phyloP scores from a whole-genome alignment of 2,113 vertebrate species.

The Muscicapa adusta region DNA sequence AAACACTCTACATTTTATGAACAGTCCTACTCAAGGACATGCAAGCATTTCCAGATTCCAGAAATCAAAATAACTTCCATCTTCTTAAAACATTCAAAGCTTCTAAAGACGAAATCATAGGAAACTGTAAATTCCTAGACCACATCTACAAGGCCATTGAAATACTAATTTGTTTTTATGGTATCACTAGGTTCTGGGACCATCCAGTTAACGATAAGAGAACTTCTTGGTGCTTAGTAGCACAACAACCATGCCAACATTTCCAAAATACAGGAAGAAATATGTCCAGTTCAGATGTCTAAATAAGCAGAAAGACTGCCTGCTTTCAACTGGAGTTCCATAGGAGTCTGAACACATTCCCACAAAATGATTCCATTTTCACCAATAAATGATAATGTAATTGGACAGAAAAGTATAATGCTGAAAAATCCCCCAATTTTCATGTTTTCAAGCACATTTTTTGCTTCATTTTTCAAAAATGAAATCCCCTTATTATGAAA shows the following conservation, averaged over 20 bases:
- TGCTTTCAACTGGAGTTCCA: not conserved
- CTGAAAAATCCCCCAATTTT: not conserved
- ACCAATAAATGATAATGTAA: not conserved
- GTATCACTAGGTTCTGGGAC: not conserved
- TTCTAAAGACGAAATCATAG: not conserved
- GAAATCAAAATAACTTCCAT: not conserved
- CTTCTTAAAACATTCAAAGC: not conserved
- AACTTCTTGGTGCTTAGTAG: fast-evolving
- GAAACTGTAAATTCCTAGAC: not conserved
- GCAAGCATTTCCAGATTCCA: not conserved
- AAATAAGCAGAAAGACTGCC: not conserved
- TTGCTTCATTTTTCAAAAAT: not conserved
- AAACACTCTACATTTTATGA: not conserved
- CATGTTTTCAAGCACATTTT: not conserved
- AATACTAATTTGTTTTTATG: not conserved
- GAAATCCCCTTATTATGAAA: not conserved
- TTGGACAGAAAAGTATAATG: not conserved
- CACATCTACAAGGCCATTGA: not conserved
- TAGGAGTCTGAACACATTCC: not conserved
- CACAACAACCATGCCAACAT: not conserved
- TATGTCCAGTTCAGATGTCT: not conserved
- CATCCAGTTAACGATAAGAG: not conserved
- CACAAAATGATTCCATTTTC: not conserved
- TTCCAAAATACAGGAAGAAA: not conserved
- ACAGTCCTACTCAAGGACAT: not conserved